These are phyloP conservation scores for Nowickia ferox DNA, from an alignment of 2,888 invertebrate genomes.

Conservation along the genomic window DNA sequence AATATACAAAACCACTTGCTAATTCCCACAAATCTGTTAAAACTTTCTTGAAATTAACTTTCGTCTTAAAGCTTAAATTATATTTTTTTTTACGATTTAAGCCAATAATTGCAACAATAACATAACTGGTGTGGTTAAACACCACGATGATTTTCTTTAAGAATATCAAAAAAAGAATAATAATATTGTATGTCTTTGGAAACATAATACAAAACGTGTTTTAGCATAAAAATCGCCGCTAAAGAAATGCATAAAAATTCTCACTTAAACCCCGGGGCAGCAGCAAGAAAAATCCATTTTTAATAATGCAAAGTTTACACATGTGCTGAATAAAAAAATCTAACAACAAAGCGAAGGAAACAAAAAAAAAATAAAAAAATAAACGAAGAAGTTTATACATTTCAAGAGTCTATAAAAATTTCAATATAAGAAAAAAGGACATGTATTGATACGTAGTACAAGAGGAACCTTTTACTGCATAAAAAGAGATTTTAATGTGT, in stretches of 20 bases:
- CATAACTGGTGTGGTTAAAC: background rate
- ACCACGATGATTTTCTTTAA: background rate
- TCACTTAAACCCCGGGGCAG: slow-evolving; percentile 22
- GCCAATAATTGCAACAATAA: background rate
- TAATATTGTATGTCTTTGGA: slow-evolving; percentile 33
- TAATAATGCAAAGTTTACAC: slow-evolving; percentile 65
- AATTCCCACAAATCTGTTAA: too few relatives aligned
- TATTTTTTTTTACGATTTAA: background rate
- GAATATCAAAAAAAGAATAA: slow-evolving; percentile 18
- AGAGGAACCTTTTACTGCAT: background rate
- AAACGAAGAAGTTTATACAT: slow-evolving; percentile 11
- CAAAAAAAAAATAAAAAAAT: background rate
- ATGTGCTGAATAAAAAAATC: slow-evolving; percentile 67
- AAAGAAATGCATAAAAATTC: slow-evolving; percentile 79
- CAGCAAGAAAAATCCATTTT: slow-evolving; percentile 35
- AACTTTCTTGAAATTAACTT: too few relatives aligned
- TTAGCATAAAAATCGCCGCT: slow-evolving; percentile 81
- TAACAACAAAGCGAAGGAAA: slow-evolving; percentile 12
- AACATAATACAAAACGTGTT: slow-evolving; percentile 82
- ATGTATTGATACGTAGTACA: slow-evolving; percentile 31
- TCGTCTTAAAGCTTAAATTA: background rate
- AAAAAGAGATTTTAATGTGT: background rate
- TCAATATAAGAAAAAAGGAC: slow-evolving; percentile 46
- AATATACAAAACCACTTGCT: too few relatives aligned
- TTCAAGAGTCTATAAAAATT: slow-evolving; percentile 71